Evolutionary conservation across 1,140 invertebrate species (phyloP).

Genomic region (Hirudo medicinalis): DNA sequence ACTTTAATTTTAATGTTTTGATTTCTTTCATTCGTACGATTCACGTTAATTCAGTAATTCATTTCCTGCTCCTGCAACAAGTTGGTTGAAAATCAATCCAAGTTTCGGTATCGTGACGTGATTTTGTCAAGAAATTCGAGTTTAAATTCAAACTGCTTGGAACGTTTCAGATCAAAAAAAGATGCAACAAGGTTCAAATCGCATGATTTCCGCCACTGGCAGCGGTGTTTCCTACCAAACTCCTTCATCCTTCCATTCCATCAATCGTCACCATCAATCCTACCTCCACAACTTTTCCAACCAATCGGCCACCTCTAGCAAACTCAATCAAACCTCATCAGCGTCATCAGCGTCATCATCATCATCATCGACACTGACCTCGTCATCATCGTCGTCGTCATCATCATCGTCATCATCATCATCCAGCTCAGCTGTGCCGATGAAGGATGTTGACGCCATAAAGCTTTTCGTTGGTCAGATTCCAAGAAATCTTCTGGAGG

Average conservation of each 20-base stretch:
- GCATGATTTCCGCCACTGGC: no score
- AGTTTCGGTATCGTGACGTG: no score
- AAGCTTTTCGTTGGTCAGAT: conserved; percentile 88
- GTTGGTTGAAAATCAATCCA: no score
- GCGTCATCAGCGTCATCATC: neutral
- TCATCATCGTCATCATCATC: conserved; percentile 14
- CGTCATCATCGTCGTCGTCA: conserved; percentile 4
- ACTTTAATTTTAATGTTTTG: conserved; percentile 14
- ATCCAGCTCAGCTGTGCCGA: conserved; percentile 25
- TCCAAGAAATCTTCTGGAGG: conserved; percentile 73
- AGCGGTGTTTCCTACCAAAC: no score
- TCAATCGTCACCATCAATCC: neutral
- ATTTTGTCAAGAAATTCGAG: neutral
- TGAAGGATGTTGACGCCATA: conserved; percentile 51
- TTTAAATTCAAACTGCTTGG: no score
- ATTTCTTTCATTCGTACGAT: neutral
- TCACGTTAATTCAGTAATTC: no score
- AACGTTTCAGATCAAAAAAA: no score
- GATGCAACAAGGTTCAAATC: no score
- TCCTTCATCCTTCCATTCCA: no score
- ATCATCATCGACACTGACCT: conserved; percentile 10
- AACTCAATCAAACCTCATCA: neutral
- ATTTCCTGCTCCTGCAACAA: no score
- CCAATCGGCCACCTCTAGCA: neutral
- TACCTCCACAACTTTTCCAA: neutral